These are phyloP conservation scores for Oryzias curvinotus DNA, from an alignment of 2,113 vertebrate genomes.

Conservation along the genomic window DNA sequence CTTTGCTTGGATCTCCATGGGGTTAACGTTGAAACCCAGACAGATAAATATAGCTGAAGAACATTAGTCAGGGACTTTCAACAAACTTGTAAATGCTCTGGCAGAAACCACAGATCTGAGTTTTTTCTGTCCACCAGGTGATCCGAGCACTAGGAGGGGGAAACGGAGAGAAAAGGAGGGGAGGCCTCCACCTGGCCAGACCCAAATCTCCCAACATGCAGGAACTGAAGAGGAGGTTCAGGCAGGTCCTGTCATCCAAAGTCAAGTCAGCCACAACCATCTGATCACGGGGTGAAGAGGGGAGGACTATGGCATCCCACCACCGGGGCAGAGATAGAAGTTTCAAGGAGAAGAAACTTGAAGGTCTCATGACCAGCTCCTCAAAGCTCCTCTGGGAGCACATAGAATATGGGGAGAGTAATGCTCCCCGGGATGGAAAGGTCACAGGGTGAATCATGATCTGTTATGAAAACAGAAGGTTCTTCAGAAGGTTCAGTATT, in stretches of 20 bases:
- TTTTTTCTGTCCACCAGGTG: slow-evolving; percentile 58
- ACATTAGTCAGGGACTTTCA: too few relatives aligned
- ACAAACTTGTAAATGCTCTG: too few relatives aligned
- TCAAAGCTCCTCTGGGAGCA: too few relatives aligned
- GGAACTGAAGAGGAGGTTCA: slow-evolving; percentile 89
- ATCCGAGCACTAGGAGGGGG: slow-evolving; percentile 80
- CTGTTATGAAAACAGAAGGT: too few relatives aligned
- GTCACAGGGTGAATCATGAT: too few relatives aligned
- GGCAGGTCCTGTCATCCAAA: slow-evolving; percentile 89
- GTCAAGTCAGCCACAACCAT: slow-evolving; percentile 82
- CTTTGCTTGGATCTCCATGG: too few relatives aligned
- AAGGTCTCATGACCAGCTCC: neutral
- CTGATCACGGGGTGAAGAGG: slow-evolving; percentile 58
- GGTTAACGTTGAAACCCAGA: too few relatives aligned
- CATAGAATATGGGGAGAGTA: too few relatives aligned
- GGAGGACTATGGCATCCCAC: neutral
- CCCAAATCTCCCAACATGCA: slow-evolving; percentile 96
- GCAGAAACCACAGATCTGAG: too few relatives aligned
- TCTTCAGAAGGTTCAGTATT: too few relatives aligned
- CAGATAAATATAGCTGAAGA: too few relatives aligned
- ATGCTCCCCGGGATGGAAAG: too few relatives aligned
- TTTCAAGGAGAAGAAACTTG: neutral
- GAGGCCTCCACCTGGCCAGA: slow-evolving; percentile 87
- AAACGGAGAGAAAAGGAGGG: slow-evolving; percentile 88
- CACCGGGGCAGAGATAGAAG: neutral